Conservation (phyloP, 2,888 invertebrate species). For the Hydriomena furcata region DNA sequence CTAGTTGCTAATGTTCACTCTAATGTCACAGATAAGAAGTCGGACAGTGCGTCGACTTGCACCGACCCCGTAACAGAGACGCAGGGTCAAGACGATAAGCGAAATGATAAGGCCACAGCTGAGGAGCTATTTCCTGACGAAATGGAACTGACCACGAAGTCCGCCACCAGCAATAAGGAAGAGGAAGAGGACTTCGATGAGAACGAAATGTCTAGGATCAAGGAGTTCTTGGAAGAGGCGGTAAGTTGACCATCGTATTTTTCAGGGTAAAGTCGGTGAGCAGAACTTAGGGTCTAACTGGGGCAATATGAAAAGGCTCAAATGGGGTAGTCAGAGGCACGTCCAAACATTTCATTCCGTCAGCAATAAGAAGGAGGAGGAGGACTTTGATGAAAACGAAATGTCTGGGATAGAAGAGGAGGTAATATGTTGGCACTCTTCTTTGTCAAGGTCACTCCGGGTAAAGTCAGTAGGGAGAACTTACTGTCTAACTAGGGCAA, state of each 20-base stretch:
- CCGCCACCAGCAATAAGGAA: conserved; percentile 57
- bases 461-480: too few species aligned
- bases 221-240: conserved; percentile 72
- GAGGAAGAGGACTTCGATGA: conserved; percentile 72
- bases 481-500: too few species aligned
- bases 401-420: conserved; percentile 70
- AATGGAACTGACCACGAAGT: conserved; percentile 52
- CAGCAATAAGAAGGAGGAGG: conserved; percentile 61
- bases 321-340: too few species aligned
- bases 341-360: too few species aligned
- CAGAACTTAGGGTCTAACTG: too few species aligned
- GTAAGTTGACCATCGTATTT: too few species aligned
- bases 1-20: too few species aligned
- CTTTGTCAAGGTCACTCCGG: too few species aligned
- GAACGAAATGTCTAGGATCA: conserved; percentile 63
- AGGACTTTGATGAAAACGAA: conserved; percentile 70
- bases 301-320: too few species aligned
- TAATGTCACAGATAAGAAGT: conserved; percentile 60
- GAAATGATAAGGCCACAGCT: conserved; percentile 1
- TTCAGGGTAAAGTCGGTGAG: too few species aligned
- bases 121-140: conserved; percentile 56
- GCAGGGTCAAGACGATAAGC: conserved; percentile 43
- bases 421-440: conserved; percentile 61
- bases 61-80: conserved; percentile 53
- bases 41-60: conserved; percentile 57